phyloP scores from a whole-genome alignment of 2,797 vertebrate species.

The Zenarchopterus dispar region DNA sequence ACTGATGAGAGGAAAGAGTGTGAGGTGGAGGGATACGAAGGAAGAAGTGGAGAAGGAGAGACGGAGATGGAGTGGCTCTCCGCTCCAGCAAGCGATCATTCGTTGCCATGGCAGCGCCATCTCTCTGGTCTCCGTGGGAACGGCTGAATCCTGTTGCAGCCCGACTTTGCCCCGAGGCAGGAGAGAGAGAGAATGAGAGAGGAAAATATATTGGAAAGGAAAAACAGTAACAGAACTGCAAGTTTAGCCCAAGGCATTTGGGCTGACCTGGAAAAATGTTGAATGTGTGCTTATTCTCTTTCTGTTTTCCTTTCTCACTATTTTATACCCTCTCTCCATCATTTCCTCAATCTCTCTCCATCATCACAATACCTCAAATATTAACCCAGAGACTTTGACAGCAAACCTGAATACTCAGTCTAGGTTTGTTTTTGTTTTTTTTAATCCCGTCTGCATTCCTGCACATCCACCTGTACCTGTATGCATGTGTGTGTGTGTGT shows the following conservation, averaged over 20 bases:
- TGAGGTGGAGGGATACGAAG: slow-evolving; percentile 34
- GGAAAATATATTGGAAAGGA: slow-evolving; percentile 17
- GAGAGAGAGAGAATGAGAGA: slow-evolving; percentile 36
- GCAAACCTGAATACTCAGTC: slow-evolving; percentile 31
- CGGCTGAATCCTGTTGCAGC: slow-evolving; percentile 83
- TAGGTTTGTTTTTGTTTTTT: slow-evolving; percentile 13
- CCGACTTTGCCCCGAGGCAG: slow-evolving; percentile 76
- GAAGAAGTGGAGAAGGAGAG: slow-evolving; percentile 29
- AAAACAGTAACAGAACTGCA: slow-evolving; percentile 73
- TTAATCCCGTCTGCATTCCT: slow-evolving; percentile 3
- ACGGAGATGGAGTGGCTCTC: slow-evolving; percentile 53
- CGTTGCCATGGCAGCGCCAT: slow-evolving; percentile 84
- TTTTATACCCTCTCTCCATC: slow-evolving; percentile 3
- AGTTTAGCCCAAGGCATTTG: slow-evolving; percentile 68
- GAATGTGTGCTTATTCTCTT: slow-evolving; percentile 61
- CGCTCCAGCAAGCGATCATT: slow-evolving; percentile 76
- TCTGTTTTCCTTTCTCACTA: slow-evolving; percentile 21
- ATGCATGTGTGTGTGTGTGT: background rate
- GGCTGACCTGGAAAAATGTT: slow-evolving; percentile 80
- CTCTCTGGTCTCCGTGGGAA: slow-evolving; percentile 84
- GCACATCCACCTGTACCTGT: background rate
- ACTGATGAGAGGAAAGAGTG: background rate
- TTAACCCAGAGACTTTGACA: slow-evolving; percentile 11
- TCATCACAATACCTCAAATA: slow-evolving; percentile 33
- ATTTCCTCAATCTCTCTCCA: slow-evolving; percentile 29